These are phyloP conservation scores for Bovichtus variegatus DNA, from an alignment of 2,797 vertebrate genomes.

Conservation along the genomic window DNA sequence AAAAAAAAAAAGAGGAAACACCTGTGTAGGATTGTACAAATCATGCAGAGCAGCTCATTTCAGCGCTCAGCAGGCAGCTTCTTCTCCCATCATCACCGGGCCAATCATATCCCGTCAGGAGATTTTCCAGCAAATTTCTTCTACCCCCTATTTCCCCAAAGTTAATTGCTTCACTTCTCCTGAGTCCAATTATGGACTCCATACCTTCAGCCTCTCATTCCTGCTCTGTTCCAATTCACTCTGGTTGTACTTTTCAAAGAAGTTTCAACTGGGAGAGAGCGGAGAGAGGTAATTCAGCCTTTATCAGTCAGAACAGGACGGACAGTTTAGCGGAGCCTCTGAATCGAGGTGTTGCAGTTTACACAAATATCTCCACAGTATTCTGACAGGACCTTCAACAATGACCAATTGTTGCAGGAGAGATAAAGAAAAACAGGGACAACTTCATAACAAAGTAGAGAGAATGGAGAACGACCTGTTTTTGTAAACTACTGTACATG, in stretches of 20 bases:
- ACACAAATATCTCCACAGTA: constrained; percentile 9
- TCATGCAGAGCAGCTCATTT: constrained; percentile 45
- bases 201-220: constrained; percentile 54
- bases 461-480: neutral
- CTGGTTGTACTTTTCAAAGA: constrained; percentile 19
- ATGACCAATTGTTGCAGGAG: constrained; percentile 1
- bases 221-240: constrained; percentile 38
- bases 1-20: constrained; percentile 37
- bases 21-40: constrained; percentile 34
- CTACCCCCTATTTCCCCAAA: constrained; percentile 8
- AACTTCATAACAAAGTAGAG: neutral
- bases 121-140: constrained; percentile 51
- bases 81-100: constrained; percentile 41
- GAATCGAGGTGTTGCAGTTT: constrained; percentile 37
- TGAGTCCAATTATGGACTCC: constrained; percentile 65
- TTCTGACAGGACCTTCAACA: constrained; percentile 5
- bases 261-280: constrained; percentile 35
- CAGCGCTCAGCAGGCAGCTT: constrained; percentile 46
- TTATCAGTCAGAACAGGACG: constrained; percentile 33
- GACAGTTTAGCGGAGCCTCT: constrained; percentile 32
- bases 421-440: constrained; percentile 10
- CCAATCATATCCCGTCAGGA: constrained; percentile 56
- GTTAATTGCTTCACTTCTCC: constrained; percentile 56
- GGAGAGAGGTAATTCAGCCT: constrained; percentile 45
- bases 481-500: neutral